phyloP scores from a whole-genome alignment of 2,888 invertebrate genomes.

The Epistrophe eligans region DNA sequence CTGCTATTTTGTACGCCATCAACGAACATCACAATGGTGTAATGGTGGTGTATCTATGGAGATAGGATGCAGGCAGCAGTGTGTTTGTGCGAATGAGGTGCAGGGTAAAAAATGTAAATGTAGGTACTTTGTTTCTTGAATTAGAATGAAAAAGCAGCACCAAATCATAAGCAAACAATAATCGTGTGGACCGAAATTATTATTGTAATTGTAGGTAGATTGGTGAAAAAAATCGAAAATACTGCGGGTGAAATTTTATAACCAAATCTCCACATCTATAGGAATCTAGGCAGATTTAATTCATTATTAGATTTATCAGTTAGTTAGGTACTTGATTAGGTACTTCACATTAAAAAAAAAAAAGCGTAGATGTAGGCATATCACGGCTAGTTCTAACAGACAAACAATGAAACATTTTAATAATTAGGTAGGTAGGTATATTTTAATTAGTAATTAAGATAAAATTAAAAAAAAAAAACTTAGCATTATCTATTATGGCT shows the following conservation, averaged over 20 bases:
- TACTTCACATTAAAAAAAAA: background rate
- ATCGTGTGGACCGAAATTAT: background rate
- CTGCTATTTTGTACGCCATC: background rate
- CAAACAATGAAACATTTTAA: no score
- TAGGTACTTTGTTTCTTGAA: background rate
- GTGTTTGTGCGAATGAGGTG: background rate
- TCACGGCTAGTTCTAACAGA: no score
- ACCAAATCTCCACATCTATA: background rate
- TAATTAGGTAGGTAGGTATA: no score
- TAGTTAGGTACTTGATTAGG: background rate
- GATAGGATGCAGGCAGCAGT: background rate
- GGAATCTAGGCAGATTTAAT: background rate
- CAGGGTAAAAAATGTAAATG: background rate
- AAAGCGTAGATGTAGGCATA: no score
- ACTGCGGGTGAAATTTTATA: background rate
- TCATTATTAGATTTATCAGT: background rate
- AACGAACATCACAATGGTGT: background rate
- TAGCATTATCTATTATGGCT: no score
- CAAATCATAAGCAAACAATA: background rate
- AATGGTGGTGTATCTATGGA: background rate
- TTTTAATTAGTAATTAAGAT: no score
- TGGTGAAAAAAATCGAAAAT: background rate
- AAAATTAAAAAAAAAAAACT: no score
- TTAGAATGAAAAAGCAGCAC: background rate
- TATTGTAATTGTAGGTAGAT: background rate